phyloP scores from a whole-genome alignment of 1,140 invertebrate species.

The Hylaeus volcanicus region DNA sequence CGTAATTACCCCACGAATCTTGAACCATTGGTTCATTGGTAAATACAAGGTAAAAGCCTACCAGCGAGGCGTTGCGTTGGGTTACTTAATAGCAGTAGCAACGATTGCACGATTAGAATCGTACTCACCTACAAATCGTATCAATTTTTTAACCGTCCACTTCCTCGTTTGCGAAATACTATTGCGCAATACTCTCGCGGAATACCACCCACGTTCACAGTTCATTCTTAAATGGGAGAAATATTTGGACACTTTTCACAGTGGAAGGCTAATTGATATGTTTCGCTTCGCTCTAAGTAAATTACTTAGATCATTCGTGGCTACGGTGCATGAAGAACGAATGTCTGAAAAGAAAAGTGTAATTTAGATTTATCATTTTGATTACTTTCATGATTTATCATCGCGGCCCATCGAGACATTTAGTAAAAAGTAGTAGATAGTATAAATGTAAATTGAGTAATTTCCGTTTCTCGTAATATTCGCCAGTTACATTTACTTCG shows the following conservation, averaged over 20 bases:
- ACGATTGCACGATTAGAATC: slow-evolving; percentile 28
- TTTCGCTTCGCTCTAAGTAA: background rate
- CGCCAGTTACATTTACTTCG: no score
- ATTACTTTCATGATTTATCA: background rate
- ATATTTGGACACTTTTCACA: background rate
- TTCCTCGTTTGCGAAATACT: slow-evolving; percentile 21
- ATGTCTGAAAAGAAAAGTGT: background rate
- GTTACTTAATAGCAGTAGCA: slow-evolving; percentile 41
- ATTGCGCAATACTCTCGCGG: background rate
- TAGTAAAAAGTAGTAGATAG: no score
- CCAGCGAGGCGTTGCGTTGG: slow-evolving; percentile 31
- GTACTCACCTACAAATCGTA: slow-evolving; percentile 21
- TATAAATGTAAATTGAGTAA: no score
- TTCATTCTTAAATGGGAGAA: background rate
- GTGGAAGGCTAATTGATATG: background rate
- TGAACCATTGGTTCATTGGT: slow-evolving; percentile 53
- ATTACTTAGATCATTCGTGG: background rate
- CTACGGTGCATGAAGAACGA: no score
- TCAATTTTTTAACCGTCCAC: slow-evolving; percentile 2
- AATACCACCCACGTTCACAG: background rate
- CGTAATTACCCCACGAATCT: slow-evolving; percentile 48
- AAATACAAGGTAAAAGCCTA: slow-evolving; percentile 42
- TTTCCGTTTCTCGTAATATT: no score
- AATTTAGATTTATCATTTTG: background rate
- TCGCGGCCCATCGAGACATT: no score